Evolutionary conservation across 2,797 vertebrate species (phyloP), one percentile per base, ranked within the genome.

Genomic region (Amblyopsis hoosieri): DNA sequence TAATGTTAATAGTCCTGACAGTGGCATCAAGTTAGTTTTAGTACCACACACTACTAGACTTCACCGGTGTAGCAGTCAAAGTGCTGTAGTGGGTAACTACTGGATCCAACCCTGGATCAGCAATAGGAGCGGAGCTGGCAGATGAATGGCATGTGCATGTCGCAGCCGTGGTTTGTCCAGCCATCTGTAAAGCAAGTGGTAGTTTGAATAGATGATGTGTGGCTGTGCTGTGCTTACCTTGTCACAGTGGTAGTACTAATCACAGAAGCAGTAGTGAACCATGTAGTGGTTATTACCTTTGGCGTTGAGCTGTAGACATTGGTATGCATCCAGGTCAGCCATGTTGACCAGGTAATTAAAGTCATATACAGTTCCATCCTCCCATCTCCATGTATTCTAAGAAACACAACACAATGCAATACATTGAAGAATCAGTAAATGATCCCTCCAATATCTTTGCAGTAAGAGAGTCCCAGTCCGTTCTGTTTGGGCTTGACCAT

Each of bases 351-450:
- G 68, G 11, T 71, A 63, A 2, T 56, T 0, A 6, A 66, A 78
- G 50, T 52, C 11, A 47, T 67, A 66, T 50, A 0, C 3, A 10
- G 72, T 68, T 4, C 79, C 72, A 45, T 75, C 72, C 3, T 56
- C 69, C 79, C 79, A 81, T 49, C 79, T 72, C 75, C 75, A 81
- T 0, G 8, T 5, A 12, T 1, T 14, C 79, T 81, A 49, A 0
- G 58, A 19, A 31, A 63, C 51, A 33, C 10, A 31, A 9, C 15
- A n/a, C 19, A 60, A n/a, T 10, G 5, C 7, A 50, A 13, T n/a
- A 4, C 4, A 33, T 9, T 37, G 7, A 37, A 37, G 33, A 37
- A 37, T 37, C 33, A 37, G 33, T 6, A 37, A 37, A 37, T 6
- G 33, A 37, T 37, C 33, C 33, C 33, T 6, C 5, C 33, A 9